Percentiles rank a stretch among this genome's conserved stretches.
Evolutionary conservation across 2,113 vertebrate species (phyloP).

Genomic region (Pterocles orientalis): DNA sequence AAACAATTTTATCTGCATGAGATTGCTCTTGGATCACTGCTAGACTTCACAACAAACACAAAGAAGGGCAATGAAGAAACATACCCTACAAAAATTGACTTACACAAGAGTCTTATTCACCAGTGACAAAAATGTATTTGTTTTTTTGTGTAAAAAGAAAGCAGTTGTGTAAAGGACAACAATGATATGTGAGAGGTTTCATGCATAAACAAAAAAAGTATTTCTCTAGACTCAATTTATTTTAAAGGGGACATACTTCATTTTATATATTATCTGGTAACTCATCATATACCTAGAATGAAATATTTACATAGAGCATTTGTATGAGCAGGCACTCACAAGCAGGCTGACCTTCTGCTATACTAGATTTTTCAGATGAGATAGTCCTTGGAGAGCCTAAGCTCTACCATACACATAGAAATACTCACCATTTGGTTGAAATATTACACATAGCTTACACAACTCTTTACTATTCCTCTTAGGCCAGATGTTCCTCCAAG

Average conservation of each 20-base stretch:
- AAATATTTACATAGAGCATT: background rate
- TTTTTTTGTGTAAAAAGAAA: background rate
- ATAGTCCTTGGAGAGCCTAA: background rate
- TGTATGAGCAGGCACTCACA: background rate
- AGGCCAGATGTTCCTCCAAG: background rate
- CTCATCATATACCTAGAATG: background rate
- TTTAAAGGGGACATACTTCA: background rate
- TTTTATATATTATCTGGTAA: background rate
- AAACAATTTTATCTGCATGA: background rate
- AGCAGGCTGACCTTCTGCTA: background rate
- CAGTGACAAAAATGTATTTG: background rate
- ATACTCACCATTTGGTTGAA: background rate
- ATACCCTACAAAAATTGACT: background rate
- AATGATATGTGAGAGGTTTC: background rate
- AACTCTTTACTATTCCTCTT: background rate
- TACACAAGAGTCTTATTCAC: background rate
- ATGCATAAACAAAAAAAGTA: background rate
- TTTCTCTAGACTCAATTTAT: background rate
- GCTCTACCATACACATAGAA: background rate
- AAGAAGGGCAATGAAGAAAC: background rate
- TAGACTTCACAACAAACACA: background rate
- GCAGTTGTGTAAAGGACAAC: background rate
- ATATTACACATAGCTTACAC: background rate
- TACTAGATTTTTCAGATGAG: background rate
- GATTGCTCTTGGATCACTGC: background rate